phyloP scores from a whole-genome alignment of 2,888 invertebrate species.

The Dastarcus helophoroides region DNA sequence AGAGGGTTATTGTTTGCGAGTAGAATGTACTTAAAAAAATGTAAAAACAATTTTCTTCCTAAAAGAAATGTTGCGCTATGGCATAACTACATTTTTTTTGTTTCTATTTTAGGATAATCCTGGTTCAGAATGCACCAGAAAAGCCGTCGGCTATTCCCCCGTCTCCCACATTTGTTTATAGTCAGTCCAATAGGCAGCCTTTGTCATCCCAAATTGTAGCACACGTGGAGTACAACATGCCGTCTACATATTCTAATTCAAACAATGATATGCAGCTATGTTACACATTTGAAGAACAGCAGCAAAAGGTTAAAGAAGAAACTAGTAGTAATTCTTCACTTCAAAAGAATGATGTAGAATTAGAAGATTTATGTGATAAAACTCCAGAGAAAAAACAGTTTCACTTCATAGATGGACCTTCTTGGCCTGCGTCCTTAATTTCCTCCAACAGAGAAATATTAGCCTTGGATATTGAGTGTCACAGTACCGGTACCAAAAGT shows the following conservation, averaged over 20 bases:
- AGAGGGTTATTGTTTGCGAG: no score
- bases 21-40: no score
- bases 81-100: no score
- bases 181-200: constrained; percentile 26
- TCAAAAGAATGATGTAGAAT: constrained; percentile 26
- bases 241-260: constrained; percentile 29
- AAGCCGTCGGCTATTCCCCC: constrained; percentile 56
- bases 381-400: constrained; percentile 16
- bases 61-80: no score
- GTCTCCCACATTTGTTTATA: constrained; percentile 43
- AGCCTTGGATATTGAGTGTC: constrained; percentile 40
- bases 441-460: constrained; percentile 37
- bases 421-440: constrained; percentile 13
- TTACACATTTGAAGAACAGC: constrained; percentile 29
- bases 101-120: constrained; percentile 57
- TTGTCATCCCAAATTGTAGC: constrained; percentile 46
- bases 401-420: constrained; percentile 6
- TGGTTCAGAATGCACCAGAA: constrained; percentile 86
- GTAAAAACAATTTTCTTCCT: no score
- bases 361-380: constrained; percentile 10
- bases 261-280: constrained; percentile 27
- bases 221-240: constrained; percentile 49
- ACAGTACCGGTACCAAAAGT: constrained; percentile 28
- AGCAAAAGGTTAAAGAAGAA: constrained; percentile 7
- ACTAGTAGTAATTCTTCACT: constrained; percentile 24